phyloP scores from a whole-genome alignment of 2,113 vertebrate genomes.

The Taxidea taxus region DNA sequence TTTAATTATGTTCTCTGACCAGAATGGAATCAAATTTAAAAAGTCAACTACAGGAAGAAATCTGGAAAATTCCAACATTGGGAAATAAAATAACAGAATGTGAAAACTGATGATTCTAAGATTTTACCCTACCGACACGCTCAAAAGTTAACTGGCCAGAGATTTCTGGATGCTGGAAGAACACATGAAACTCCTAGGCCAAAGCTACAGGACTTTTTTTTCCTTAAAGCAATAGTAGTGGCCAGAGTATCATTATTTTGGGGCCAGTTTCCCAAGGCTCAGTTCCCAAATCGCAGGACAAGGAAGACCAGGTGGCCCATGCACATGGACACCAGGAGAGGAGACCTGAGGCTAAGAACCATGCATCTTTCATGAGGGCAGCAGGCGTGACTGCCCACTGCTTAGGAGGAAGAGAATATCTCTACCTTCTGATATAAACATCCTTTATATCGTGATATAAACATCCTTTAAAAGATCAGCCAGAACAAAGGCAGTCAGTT shows the following conservation, averaged over 20 bases:
- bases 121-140: neutral
- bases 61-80: neutral
- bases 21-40: neutral
- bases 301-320: neutral
- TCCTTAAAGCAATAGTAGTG: neutral
- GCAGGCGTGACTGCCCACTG: neutral
- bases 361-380: neutral
- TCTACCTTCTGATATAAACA: neutral
- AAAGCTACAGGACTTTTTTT: neutral
- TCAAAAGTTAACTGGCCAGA: neutral
- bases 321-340: neutral
- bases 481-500: neutral
- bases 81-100: too few relatives aligned
- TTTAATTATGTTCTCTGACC: neutral
- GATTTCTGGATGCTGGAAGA: neutral
- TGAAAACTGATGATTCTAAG: neutral
- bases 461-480: neutral
- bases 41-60: neutral
- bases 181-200: neutral
- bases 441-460: neutral
- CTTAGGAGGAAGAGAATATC: neutral
- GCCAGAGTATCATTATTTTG: neutral
- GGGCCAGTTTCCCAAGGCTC: neutral
- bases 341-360: neutral
- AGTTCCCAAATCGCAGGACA: neutral